phyloP scores from a whole-genome alignment of 2,113 vertebrate genomes.

The Oriolus oriolus region DNA sequence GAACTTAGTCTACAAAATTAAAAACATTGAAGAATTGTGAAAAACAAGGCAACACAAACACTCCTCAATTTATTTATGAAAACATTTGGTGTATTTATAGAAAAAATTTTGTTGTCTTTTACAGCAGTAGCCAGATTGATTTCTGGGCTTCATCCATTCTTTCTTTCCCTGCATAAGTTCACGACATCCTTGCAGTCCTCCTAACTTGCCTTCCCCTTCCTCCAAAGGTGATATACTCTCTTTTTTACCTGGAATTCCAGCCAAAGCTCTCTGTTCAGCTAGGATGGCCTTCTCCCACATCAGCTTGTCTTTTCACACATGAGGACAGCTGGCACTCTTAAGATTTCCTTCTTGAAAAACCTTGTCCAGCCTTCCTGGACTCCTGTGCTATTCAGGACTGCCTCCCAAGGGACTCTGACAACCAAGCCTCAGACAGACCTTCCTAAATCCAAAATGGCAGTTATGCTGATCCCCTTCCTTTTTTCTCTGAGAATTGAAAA shows the following conservation, averaged over 20 bases:
- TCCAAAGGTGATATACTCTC: neutral
- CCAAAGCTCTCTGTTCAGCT: neutral
- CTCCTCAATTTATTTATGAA: neutral
- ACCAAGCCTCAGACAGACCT: neutral
- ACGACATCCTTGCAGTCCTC: neutral
- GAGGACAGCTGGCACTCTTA: neutral
- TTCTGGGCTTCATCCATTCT: neutral
- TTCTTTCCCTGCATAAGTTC: neutral
- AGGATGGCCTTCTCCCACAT: neutral
- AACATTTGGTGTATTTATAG: neutral
- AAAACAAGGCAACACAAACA: too few species aligned
- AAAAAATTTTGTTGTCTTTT: neutral
- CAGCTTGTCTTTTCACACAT: neutral
- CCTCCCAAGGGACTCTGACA: neutral
- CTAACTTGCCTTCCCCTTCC: neutral
- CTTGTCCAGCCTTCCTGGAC: neutral
- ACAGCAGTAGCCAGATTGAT: neutral
- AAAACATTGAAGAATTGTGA: too few species aligned
- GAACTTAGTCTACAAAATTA: too few species aligned
- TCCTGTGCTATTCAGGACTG: neutral
- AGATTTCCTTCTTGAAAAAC: neutral
- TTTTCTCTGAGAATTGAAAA: neutral
- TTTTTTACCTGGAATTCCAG: neutral
- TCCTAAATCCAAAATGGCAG: neutral
- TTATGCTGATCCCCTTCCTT: neutral